Evolutionary conservation across 2,113 vertebrate species (phyloP), one percentile per base, ranked within the genome.

Genomic region (Hyla sarda): DNA sequence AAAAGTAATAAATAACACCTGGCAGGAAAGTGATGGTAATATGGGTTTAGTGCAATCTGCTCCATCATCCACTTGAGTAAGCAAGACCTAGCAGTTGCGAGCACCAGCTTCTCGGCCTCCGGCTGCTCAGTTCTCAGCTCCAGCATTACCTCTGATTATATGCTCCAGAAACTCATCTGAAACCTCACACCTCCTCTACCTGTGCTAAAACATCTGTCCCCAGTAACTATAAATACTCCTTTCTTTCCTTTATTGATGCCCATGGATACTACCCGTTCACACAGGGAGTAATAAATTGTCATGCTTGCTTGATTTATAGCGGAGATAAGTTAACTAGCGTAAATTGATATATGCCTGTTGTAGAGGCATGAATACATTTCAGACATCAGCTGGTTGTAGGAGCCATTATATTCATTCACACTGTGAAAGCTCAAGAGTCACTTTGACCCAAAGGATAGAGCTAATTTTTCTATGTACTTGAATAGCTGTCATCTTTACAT

Each of bases 401-500:
- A 56, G 28, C 48, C 30, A 58, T 78, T 54, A 34, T 56, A 28
- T 50, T 74, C 30, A 47, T 14, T 74, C 10, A 48, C 45, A 25
- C n/a, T 1, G 28, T 25, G 72, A 48, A 1, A 76, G 25, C 47
- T 16, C 4, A 17, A 16, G 62, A 32, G 65, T 69, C 65, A 34
- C 30, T 69, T 19, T 69, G 17, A 32, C 65, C 14, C 5, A 69
- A 34, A 69, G 32, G 16, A 19, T 28, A 50, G 25, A 74, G 14
- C 25, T 75, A 47, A 48, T 75, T 50, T 73, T 73, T 25, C 34
- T 73, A 9, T 48, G 48, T 19, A 19, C 16, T 11, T 50, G 47
- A 76, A 76, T 50, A 32, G 74, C 14, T 76, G 74, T 76, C 74
- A 74, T 47, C 72, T 48, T 37, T 8, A 19, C 16, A 52, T 52